phyloP scores from a whole-genome alignment of 2,113 vertebrate species.

The Dissostichus mawsoni region DNA sequence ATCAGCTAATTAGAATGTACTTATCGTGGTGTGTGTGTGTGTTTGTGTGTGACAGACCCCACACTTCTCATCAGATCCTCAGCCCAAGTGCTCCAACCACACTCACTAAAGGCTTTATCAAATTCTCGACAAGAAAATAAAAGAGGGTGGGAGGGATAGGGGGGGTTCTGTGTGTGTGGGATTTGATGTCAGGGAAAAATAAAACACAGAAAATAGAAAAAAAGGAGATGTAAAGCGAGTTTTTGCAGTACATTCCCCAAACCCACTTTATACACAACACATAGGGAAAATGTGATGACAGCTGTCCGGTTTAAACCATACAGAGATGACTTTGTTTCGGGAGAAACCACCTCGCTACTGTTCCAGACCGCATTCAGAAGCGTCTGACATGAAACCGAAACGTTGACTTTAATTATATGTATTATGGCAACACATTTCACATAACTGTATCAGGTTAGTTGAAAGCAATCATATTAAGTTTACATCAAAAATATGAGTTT shows the following conservation, averaged over 20 bases:
- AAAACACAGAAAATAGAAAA: constrained; percentile 45
- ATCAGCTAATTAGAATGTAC: constrained; percentile 86
- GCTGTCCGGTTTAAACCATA: constrained; percentile 21
- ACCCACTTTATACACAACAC: constrained; percentile 15
- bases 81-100: constrained; percentile 75
- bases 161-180: background rate
- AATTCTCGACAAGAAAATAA: constrained; percentile 62
- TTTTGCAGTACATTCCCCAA: constrained; percentile 18
- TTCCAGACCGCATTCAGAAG: constrained; percentile 24
- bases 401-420: no score
- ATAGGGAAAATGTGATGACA: constrained; percentile 33
- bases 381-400: background rate
- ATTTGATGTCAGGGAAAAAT: constrained; percentile 43
- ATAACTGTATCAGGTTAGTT: no score
- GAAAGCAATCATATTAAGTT: no score
- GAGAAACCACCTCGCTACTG: constrained; percentile 22
- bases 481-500: no score
- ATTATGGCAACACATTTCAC: no score
- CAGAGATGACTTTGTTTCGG: constrained; percentile 29
- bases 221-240: constrained; percentile 14
- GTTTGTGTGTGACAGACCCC: constrained; percentile 68
- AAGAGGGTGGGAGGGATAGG: constrained; percentile 10
- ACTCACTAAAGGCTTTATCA: constrained; percentile 71
- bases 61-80: constrained; percentile 78
- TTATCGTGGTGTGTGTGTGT: constrained; percentile 60